These are phyloP conservation scores for Melanostoma scalare DNA, from an alignment of 2,888 invertebrate genomes.

Conservation along the genomic window DNA sequence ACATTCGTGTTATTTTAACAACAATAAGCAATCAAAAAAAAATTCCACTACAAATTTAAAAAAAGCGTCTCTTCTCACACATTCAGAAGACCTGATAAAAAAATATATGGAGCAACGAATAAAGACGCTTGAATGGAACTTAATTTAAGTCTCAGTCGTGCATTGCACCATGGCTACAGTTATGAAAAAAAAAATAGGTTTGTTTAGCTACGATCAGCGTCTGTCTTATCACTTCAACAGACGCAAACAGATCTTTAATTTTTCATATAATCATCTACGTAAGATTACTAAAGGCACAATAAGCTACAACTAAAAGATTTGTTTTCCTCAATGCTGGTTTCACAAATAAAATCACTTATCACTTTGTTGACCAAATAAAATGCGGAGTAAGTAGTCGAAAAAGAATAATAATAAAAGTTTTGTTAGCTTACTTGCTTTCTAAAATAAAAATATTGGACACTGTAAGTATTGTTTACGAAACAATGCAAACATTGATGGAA, in stretches of 20 bases:
- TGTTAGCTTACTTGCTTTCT: too few relatives aligned
- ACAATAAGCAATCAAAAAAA: conserved; percentile 34
- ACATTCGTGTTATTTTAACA: conserved; percentile 28
- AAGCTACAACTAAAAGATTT: conserved; percentile 22
- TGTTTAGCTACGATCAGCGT: conserved; percentile 30
- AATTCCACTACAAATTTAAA: conserved; percentile 45
- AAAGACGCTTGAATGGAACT: conserved; percentile 33
- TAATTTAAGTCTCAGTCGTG: conserved; percentile 30
- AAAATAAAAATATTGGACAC: too few relatives aligned
- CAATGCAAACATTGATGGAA: too few relatives aligned
- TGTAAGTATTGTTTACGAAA: too few relatives aligned
- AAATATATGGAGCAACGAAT: conserved; percentile 37
- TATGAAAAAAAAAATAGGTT: conserved; percentile 15
- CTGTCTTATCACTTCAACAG: conserved; percentile 42
- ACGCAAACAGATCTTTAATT: conserved; percentile 1
- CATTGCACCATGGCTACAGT: conserved; percentile 21
- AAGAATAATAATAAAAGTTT: not conserved
- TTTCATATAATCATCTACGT: not conserved
- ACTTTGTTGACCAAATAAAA: conserved; percentile 51
- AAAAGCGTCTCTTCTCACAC: conserved; percentile 27
- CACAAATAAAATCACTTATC: conserved; percentile 42
- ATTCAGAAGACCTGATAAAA: not conserved
- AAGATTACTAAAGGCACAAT: conserved; percentile 49
- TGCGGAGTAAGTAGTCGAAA: conserved; percentile 26
- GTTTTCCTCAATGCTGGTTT: not conserved